Conservation (phyloP, 2,113 vertebrate genomes). For the Terrapene triunguis region DNA sequence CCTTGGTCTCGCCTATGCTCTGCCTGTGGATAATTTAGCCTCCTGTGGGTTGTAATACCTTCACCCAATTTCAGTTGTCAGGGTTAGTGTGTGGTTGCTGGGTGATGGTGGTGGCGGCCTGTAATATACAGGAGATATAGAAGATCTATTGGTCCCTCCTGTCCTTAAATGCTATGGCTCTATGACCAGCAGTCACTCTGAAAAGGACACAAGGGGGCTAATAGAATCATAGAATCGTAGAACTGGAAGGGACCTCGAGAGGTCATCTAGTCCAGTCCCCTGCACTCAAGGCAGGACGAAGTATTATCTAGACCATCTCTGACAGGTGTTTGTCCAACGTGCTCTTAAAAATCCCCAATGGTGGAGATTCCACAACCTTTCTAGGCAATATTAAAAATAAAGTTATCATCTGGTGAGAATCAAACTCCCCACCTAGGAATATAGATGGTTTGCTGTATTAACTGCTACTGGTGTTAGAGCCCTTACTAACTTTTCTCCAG, state of each 20-base stretch:
- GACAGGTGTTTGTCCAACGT: too few species aligned
- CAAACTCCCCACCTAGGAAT: not conserved
- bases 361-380: too few species aligned
- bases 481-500: rapidly evolving
- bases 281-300: too few species aligned
- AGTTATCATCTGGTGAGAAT: not conserved
- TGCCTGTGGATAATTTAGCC: not conserved
- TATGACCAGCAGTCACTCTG: not conserved
- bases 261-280: too few species aligned
- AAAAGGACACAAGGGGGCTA: rapidly evolving
- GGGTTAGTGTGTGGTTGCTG: not conserved
- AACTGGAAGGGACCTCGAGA: too few species aligned
- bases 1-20: not conserved
- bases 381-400: not conserved
- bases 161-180: not conserved
- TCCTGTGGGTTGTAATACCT: not conserved
- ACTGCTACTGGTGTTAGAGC: not conserved
- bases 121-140: not conserved
- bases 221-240: too few species aligned
- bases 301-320: too few species aligned
- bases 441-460: not conserved
- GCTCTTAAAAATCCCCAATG: too few species aligned
- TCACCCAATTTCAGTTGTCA: not conserved
- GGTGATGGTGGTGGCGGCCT: too few species aligned
- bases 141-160: not conserved